These are phyloP conservation scores for Percina caprodes DNA, from an alignment of 2,113 vertebrate species.

Conservation along the genomic window DNA sequence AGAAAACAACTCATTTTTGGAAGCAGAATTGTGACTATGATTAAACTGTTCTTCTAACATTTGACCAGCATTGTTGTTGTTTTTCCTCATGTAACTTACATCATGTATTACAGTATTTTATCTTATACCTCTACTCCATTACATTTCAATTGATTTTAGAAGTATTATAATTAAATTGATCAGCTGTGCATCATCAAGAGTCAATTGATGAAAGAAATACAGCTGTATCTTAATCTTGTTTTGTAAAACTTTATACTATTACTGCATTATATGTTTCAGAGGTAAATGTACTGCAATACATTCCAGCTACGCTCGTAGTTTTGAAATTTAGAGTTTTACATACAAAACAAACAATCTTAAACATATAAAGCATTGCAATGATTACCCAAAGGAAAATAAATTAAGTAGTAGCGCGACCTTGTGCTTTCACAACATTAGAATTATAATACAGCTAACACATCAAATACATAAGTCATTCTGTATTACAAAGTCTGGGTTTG, in stretches of 20 bases:
- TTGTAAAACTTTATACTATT: background rate
- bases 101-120: too few species aligned
- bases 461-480: background rate
- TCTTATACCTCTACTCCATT: background rate
- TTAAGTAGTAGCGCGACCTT: too few species aligned
- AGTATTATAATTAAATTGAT: background rate
- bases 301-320: background rate
- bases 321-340: background rate
- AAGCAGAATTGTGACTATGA: conserved; percentile 99
- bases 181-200: too few species aligned
- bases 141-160: background rate
- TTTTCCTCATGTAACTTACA: conserved; percentile 15
- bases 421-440: background rate
- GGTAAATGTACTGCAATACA: background rate
- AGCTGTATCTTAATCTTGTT: background rate
- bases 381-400: background rate
- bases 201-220: background rate
- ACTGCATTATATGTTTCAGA: background rate
- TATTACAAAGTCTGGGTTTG: too few species aligned
- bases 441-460: background rate
- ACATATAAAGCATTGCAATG: background rate
- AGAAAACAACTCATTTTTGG: conserved; percentile 86
- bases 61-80: conserved; percentile 78
- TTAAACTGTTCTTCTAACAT: conserved; percentile 99
- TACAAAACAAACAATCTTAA: background rate